Evolutionary conservation across 2,113 vertebrate genomes (phyloP).

Genomic region (Hyaena hyaena): DNA sequence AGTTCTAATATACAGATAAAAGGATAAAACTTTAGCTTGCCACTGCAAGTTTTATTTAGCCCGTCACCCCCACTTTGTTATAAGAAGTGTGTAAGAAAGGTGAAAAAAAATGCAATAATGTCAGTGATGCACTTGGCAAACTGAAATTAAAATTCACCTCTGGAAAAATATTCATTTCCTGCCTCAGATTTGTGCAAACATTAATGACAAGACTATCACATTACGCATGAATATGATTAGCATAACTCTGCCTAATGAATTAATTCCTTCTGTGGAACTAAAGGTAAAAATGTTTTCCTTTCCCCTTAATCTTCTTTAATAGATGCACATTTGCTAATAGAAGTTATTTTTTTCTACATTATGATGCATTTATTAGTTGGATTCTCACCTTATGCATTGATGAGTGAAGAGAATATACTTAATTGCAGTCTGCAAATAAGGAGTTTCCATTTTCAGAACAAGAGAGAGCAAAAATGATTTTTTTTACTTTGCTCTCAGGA

Average conservation of each 20-base stretch:
- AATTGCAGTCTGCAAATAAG: conserved; percentile 5
- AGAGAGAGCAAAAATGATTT: not conserved
- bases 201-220: conserved; percentile 46
- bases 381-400: not conserved
- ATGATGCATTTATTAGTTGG: conserved; percentile 30
- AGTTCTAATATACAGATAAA: not conserved
- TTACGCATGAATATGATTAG: conserved; percentile 40
- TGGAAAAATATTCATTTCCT: conserved; percentile 62
- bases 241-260: conserved; percentile 70
- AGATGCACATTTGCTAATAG: conserved; percentile 52
- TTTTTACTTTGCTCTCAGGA: conserved; percentile 10
- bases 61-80: not conserved
- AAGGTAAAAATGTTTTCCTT: conserved; percentile 61
- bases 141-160: conserved; percentile 54
- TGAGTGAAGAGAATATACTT: not conserved
- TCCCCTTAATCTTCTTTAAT: conserved; percentile 63
- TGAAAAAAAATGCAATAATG: not conserved
- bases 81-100: not conserved
- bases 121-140: not conserved
- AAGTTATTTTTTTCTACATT: conserved; percentile 20
- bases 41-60: not conserved
- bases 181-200: conserved; percentile 40
- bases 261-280: conserved; percentile 55
- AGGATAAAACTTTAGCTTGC: not conserved
- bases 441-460: conserved; percentile 19